Conservation (phyloP, 2,113 vertebrate genomes). For the Centropus unirufus region DNA sequence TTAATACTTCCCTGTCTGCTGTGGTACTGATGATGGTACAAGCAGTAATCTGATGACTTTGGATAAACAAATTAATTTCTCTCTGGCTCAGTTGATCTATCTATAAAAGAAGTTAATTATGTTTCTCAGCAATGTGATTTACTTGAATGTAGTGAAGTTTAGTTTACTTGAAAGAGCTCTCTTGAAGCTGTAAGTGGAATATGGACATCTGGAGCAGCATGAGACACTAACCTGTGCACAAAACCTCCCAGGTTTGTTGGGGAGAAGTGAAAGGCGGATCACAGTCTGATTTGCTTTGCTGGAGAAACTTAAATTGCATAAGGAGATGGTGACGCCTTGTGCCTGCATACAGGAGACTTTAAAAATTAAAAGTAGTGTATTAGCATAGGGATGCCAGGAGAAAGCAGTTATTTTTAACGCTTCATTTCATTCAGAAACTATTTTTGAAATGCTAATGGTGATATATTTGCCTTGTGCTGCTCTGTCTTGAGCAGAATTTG, state of each 20-base stretch:
- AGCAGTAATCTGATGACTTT: neutral
- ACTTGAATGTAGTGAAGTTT: neutral
- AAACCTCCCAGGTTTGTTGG: neutral
- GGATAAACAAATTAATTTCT: neutral
- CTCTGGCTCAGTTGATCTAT: neutral
- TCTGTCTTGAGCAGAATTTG: conserved; percentile 35
- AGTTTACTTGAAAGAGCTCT: neutral
- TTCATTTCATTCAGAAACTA: conserved; percentile 38
- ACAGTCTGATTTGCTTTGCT: neutral
- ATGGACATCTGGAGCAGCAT: neutral
- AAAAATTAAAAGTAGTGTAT: conserved; percentile 18
- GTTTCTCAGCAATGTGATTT: neutral
- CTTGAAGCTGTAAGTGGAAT: neutral
- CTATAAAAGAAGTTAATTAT: neutral
- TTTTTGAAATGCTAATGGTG: conserved; percentile 63
- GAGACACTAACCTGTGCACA: neutral
- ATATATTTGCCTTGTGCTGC: conserved; percentile 9
- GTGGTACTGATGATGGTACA: neutral
- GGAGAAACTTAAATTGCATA: neutral
- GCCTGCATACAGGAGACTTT: neutral
- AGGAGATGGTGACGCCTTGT: neutral
- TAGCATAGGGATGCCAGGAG: conserved; percentile 19
- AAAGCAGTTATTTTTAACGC: conserved; percentile 48
- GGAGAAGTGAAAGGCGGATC: neutral
- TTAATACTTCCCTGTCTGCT: neutral